These are phyloP conservation scores for Leptogaster cylindrica DNA, from an alignment of 2,888 invertebrate genomes.

Conservation along the genomic window DNA sequence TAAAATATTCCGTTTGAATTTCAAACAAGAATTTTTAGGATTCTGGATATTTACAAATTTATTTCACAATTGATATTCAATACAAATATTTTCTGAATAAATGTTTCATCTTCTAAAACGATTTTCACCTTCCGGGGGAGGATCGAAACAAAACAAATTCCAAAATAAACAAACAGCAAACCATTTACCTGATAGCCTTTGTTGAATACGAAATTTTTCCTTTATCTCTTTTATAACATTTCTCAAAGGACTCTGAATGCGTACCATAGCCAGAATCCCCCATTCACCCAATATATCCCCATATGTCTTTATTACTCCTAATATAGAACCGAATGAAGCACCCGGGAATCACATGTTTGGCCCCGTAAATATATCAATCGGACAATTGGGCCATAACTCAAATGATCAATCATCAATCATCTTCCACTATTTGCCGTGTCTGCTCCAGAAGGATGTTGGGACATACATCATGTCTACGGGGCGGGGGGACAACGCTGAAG, in stretches of 20 bases:
- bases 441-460: not conserved
- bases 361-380: constrained; percentile 47
- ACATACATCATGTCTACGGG: constrained; percentile 18
- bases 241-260: not conserved
- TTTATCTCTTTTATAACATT: constrained; percentile 13
- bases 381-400: constrained; percentile 49
- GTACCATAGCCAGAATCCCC: constrained; percentile 4
- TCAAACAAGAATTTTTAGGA: too few species aligned
- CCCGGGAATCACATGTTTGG: constrained; percentile 39
- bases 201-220: constrained; percentile 40
- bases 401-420: constrained; percentile 50
- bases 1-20: too few species aligned
- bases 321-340: constrained; percentile 41
- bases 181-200: constrained; percentile 40
- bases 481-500: not conserved
- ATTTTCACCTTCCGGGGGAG: too few species aligned
- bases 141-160: too few species aligned
- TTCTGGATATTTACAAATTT: too few species aligned
- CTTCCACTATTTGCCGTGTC: constrained; percentile 28
- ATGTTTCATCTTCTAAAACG: too few species aligned
- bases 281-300: constrained; percentile 32
- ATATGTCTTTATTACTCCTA: constrained; percentile 48
- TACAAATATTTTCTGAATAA: too few species aligned
- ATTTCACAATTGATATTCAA: too few species aligned
- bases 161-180: constrained; percentile 27